phyloP scores from a whole-genome alignment of 2,113 vertebrate genomes.

The Psilopogon haemacephalus region DNA sequence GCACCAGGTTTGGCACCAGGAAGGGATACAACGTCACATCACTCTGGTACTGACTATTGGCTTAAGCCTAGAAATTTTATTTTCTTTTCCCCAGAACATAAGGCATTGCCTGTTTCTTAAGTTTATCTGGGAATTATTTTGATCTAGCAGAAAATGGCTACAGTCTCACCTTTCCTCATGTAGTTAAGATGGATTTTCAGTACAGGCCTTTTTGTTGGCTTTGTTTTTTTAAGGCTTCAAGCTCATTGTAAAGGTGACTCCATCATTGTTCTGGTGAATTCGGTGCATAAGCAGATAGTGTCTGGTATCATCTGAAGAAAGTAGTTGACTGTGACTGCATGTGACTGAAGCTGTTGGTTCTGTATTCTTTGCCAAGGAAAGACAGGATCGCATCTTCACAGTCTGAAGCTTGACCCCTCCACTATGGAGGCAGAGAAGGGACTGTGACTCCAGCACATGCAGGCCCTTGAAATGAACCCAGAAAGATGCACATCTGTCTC shows the following conservation, averaged over 20 bases:
- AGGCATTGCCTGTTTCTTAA: not conserved
- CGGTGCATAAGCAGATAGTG: not conserved
- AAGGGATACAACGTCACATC: not conserved
- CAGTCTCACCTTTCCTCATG: not conserved
- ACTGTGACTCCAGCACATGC: not conserved
- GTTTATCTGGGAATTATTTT: not conserved
- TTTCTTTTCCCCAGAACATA: not conserved
- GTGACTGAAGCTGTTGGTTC: not conserved
- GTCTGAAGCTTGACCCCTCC: not conserved
- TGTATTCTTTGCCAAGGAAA: not conserved
- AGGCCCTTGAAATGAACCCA: not conserved
- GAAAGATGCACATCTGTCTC: not conserved
- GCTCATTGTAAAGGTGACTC: not conserved
- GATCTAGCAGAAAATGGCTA: not conserved
- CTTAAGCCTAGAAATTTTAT: not conserved
- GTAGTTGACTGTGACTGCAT: not conserved
- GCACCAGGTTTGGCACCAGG: not conserved
- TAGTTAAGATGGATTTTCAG: rapidly evolving
- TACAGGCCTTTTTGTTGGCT: not conserved
- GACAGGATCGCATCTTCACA: not conserved
- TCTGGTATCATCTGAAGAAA: not conserved
- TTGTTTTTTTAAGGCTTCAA: not conserved
- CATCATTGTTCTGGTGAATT: not conserved
- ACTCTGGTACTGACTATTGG: not conserved
- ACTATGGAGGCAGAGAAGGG: not conserved